Conservation (phyloP, 2,797 vertebrate species). For the Syngnathus acus region DNA sequence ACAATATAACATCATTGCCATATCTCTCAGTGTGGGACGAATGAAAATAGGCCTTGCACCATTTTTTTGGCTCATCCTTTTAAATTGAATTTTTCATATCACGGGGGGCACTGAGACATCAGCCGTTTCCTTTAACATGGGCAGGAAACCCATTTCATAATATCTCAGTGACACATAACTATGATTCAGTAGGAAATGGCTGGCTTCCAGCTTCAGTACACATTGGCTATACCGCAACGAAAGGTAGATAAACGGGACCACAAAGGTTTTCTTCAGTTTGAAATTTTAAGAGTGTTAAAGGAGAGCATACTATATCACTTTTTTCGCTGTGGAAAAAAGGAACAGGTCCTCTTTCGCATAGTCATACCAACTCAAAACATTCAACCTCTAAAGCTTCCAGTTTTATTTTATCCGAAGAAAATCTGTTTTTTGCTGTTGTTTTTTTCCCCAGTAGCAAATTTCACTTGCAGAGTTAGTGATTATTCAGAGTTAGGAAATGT, state of each 20-base stretch:
- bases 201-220: slow-evolving; percentile 44
- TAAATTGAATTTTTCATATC: slow-evolving; percentile 84
- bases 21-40: slow-evolving; percentile 73
- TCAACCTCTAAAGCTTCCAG: slow-evolving; percentile 8
- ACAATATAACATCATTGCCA: slow-evolving; percentile 80
- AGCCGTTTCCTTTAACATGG: slow-evolving; percentile 74
- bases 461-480: slow-evolving; percentile 17
- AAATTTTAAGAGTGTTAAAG: slow-evolving; percentile 30
- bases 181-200: slow-evolving; percentile 57
- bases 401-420: slow-evolving; percentile 23
- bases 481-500: slow-evolving; percentile 31
- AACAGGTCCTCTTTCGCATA: slow-evolving; percentile 10
- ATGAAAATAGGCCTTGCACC: slow-evolving; percentile 74
- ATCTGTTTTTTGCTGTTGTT: slow-evolving; percentile 11
- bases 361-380: slow-evolving; percentile 6
- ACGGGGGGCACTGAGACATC: slow-evolving; percentile 73
- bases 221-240: slow-evolving; percentile 39
- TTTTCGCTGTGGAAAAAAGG: slow-evolving; percentile 2
- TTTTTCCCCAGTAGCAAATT: slow-evolving; percentile 21
- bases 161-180: slow-evolving; percentile 59
- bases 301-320: slow-evolving; percentile 2
- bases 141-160: slow-evolving; percentile 70
- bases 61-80: slow-evolving; percentile 76
- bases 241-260: slow-evolving; percentile 52
- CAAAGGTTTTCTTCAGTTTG: slow-evolving; percentile 35